Percentiles rank a stretch among this genome's conserved stretches.
Evolutionary conservation across 2,113 vertebrate genomes (phyloP).

Genomic region (Hymenochirus boettgeri): DNA sequence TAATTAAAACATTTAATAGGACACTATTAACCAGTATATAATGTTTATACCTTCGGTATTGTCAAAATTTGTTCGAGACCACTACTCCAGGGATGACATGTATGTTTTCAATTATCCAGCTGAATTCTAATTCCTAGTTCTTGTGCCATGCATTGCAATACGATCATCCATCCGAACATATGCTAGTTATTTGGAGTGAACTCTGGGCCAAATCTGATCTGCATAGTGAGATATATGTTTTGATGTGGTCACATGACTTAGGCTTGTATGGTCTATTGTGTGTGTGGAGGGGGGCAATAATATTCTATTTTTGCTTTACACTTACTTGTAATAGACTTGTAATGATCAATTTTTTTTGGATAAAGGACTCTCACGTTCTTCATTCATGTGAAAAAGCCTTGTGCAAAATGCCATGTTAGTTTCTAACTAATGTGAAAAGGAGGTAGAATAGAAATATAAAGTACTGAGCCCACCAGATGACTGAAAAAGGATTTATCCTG

Average conservation of each 20-base stretch:
- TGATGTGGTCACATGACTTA: slow-evolving; percentile 13
- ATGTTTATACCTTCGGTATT: no score
- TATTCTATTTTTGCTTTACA: neutral
- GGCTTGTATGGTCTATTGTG: neutral
- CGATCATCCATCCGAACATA: slow-evolving; percentile 36
- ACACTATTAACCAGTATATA: no score
- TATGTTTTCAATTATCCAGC: slow-evolving; percentile 22
- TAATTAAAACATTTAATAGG: no score
- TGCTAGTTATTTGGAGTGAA: slow-evolving; percentile 36
- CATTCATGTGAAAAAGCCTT: no score
- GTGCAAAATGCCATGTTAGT: no score
- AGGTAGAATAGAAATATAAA: no score
- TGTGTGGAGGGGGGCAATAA: neutral
- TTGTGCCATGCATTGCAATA: slow-evolving; percentile 35
- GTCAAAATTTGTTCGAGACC: slow-evolving; percentile 1
- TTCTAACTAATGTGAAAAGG: no score
- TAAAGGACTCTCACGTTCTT: no score
- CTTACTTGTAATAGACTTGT: neutral
- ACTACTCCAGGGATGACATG: slow-evolving; percentile 1
- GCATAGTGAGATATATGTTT: slow-evolving; percentile 31
- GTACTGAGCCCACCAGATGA: no score
- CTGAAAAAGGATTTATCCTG: no score
- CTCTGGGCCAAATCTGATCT: slow-evolving; percentile 35
- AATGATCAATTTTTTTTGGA: no score
- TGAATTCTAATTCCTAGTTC: slow-evolving; percentile 23